Conservation (phyloP, 2,113 vertebrate genomes). For the Cyphomyrus discorhynchus region DNA sequence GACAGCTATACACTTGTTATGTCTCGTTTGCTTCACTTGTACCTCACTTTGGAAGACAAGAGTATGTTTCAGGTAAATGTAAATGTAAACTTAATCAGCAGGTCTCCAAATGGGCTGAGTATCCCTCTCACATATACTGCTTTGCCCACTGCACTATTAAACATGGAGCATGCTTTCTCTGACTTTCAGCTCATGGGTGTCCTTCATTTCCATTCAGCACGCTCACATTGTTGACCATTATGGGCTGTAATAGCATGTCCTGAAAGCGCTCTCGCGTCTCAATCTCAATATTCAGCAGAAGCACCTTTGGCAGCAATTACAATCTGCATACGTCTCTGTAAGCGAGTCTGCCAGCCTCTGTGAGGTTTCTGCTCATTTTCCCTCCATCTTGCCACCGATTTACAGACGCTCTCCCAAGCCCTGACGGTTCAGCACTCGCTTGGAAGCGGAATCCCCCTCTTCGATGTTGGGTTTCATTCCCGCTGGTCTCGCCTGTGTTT, state of each 20-base stretch:
- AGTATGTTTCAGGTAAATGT: neutral
- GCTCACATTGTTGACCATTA: slow-evolving; percentile 1
- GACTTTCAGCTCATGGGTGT: neutral
- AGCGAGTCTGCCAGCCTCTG: neutral
- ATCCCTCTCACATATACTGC: neutral
- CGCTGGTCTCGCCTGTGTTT: neutral
- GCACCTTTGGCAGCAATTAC: neutral
- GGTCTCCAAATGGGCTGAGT: neutral
- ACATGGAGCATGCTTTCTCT: neutral
- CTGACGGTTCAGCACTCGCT: neutral
- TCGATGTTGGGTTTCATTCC: neutral
- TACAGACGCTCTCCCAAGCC: neutral
- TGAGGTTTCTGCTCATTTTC: neutral
- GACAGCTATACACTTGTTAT: neutral
- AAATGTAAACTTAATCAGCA: neutral
- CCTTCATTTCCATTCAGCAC: neutral
- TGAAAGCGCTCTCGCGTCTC: neutral
- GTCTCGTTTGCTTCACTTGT: neutral
- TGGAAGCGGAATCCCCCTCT: neutral
- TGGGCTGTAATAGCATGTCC: neutral
- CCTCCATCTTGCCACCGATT: neutral
- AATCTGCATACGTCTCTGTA: neutral
- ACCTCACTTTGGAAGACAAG: neutral
- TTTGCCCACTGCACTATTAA: neutral
- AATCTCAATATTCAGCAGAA: slow-evolving; percentile 1